A percentile compares a stretch with the other conserved stretches of the same genome.
Evolutionary conservation across 2,797 vertebrate species (phyloP).

Genomic region (Pseudochaenichthys georgianus): DNA sequence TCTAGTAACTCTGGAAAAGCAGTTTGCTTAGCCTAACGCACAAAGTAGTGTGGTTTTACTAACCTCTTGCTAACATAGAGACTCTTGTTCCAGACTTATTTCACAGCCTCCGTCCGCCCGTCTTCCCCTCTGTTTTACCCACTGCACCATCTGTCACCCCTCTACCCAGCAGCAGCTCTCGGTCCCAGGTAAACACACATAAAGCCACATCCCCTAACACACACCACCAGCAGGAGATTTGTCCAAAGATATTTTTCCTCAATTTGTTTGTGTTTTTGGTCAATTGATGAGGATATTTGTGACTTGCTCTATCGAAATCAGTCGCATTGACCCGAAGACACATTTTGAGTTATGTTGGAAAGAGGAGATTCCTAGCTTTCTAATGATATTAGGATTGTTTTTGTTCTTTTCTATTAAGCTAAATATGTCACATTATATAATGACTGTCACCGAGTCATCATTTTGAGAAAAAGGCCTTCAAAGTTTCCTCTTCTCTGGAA

Average conservation of each 20-base stretch:
- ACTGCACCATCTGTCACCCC: conserved; percentile 83
- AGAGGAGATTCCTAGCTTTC: too few species aligned
- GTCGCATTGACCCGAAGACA: too few species aligned
- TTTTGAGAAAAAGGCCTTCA: too few species aligned
- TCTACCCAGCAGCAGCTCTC: conserved; percentile 88
- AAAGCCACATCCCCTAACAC: conserved; percentile 56
- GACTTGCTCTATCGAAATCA: too few species aligned
- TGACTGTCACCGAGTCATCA: too few species aligned
- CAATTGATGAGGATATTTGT: not conserved
- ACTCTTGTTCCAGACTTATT: conserved; percentile 93
- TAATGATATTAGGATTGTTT: too few species aligned
- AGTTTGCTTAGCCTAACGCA: conserved; percentile 67
- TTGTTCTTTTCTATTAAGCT: too few species aligned
- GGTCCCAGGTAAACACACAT: conserved; percentile 89
- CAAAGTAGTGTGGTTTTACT: conserved; percentile 70
- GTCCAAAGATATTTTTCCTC: not conserved
- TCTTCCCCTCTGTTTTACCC: conserved; percentile 84
- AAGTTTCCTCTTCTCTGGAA: too few species aligned
- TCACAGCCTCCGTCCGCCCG: conserved; percentile 87
- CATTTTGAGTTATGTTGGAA: too few species aligned
- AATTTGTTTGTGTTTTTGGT: not conserved
- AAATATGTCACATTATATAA: too few species aligned
- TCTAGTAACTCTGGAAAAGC: conserved; percentile 63
- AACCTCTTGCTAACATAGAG: conserved; percentile 79
- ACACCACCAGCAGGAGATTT: conserved; percentile 32